These are phyloP conservation scores for Argyrosomus japonicus DNA, from an alignment of 2,113 vertebrate species.

Conservation along the genomic window DNA sequence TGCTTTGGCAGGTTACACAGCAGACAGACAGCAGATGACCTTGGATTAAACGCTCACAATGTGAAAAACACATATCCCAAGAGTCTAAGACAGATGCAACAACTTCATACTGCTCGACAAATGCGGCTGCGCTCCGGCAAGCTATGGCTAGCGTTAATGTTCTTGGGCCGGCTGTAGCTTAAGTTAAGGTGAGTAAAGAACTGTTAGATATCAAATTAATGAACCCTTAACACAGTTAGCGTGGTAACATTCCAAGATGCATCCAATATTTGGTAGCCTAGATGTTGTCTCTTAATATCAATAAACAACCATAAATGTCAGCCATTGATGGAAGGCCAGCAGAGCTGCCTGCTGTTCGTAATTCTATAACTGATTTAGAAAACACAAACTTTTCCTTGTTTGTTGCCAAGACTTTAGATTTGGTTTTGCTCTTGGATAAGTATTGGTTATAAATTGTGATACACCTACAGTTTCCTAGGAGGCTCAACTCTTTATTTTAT, in stretches of 20 bases:
- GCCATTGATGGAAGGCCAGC: too few relatives aligned
- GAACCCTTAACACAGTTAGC: not conserved
- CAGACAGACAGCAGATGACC: too few relatives aligned
- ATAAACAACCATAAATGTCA: too few relatives aligned
- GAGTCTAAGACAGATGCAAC: too few relatives aligned
- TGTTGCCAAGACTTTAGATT: not conserved
- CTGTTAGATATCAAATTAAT: not conserved
- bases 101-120: not conserved
- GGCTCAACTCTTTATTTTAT: not conserved
- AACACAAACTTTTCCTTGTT: not conserved
- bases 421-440: not conserved
- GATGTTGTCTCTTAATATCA: not conserved
- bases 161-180: not conserved
- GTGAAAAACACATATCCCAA: too few relatives aligned
- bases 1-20: too few relatives aligned
- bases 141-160: too few relatives aligned
- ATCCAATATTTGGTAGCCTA: not conserved
- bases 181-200: not conserved
- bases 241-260: not conserved
- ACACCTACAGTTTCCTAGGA: not conserved
- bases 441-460: not conserved
- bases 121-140: not conserved
- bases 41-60: too few relatives aligned
- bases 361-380: too few relatives aligned
- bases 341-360: too few relatives aligned